phyloP scores from a whole-genome alignment of 2,113 vertebrate genomes.

The Caranx ignobilis region DNA sequence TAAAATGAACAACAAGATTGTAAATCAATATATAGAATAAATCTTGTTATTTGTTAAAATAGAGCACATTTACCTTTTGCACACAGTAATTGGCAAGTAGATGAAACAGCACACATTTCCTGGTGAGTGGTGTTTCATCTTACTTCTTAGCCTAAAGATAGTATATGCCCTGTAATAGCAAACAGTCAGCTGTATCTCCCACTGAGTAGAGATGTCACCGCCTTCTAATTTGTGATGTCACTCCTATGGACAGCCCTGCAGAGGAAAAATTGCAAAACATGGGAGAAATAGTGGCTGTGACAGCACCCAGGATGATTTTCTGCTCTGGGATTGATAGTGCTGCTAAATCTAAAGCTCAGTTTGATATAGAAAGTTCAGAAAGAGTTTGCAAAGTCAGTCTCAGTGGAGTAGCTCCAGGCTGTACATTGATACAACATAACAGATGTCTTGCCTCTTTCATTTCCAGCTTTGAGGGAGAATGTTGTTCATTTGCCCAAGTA shows the following conservation, averaged over 20 bases:
- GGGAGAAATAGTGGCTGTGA: conserved; percentile 49
- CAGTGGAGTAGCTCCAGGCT: conserved; percentile 57
- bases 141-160: conserved; percentile 30
- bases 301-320: conserved; percentile 48
- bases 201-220: conserved; percentile 3
- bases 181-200: conserved; percentile 28
- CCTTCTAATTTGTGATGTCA: conserved; percentile 65
- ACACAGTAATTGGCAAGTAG: not conserved
- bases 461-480: conserved; percentile 54
- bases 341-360: conserved; percentile 61
- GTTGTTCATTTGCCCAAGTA: conserved; percentile 48
- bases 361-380: conserved; percentile 67
- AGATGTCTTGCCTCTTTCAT: conserved; percentile 60
- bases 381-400: conserved; percentile 65
- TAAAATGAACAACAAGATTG: not conserved
- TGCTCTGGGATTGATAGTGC: conserved; percentile 58
- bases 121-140: conserved; percentile 15
- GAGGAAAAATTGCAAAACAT: conserved; percentile 59
- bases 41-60: conserved; percentile 2
- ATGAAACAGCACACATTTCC: conserved; percentile 1
- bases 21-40: not conserved
- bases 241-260: conserved; percentile 42
- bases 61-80: not conserved
- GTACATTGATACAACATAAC: conserved; percentile 64
- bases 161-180: conserved; percentile 35